Conservation (phyloP, 2,113 vertebrate genomes). For the Poecilia latipinna region DNA sequence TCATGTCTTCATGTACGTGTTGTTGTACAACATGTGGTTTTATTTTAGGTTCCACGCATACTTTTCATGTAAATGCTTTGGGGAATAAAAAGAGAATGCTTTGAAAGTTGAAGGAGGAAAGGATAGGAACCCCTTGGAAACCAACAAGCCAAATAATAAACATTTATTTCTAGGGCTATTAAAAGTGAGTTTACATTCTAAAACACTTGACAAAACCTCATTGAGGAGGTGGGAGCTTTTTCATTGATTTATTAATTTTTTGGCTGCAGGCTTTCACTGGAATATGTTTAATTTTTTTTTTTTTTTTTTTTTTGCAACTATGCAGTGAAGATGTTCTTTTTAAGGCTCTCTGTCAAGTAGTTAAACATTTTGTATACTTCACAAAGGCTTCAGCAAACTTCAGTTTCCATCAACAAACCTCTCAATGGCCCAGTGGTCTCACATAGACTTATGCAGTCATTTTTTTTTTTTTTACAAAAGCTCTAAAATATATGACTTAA, state of each 20-base stretch:
- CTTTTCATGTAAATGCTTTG: neutral
- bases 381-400: constrained; percentile 28
- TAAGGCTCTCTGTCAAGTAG: neutral
- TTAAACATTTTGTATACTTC: constrained; percentile 33
- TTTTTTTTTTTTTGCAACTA: neutral
- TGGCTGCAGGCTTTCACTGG: neutral
- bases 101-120: neutral
- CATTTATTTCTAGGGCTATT: neutral
- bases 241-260: neutral
- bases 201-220: neutral
- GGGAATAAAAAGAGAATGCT: neutral
- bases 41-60: neutral
- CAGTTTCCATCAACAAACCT: constrained; percentile 57
- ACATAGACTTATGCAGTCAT: constrained; percentile 27
- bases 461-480: constrained; percentile 5
- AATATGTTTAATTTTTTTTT: neutral
- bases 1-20: neutral
- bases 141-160: neutral
- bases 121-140: neutral
- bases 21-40: neutral
- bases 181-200: neutral
- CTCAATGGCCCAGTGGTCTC: constrained; percentile 19
- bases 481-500: constrained; percentile 23
- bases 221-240: neutral
- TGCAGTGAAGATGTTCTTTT: neutral